These are phyloP conservation scores for Paralvinella palmiformis DNA, from an alignment of 1,140 invertebrate genomes.

Conservation along the genomic window DNA sequence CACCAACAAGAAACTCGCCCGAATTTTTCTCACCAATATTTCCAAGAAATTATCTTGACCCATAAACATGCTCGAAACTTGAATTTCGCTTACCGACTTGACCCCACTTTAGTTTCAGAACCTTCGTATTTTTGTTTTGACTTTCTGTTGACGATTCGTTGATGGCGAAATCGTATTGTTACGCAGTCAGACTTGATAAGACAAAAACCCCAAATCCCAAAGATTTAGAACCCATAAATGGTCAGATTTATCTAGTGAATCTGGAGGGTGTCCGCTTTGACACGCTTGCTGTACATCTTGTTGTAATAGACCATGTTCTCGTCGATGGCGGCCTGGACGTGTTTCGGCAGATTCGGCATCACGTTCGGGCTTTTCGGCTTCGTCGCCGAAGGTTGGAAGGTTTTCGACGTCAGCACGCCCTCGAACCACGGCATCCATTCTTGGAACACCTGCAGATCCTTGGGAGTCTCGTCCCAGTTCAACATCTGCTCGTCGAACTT, in stretches of 20 bases:
- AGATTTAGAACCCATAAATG: too few relatives aligned
- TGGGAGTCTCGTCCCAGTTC: constrained; percentile 23
- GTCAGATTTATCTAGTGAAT: constrained; percentile 11
- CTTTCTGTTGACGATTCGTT: too few relatives aligned
- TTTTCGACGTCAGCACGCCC: constrained; percentile 22
- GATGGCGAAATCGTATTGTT: too few relatives aligned
- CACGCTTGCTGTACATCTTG: constrained; percentile 18
- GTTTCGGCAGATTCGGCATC: constrained; percentile 20
- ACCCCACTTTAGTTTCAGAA: too few relatives aligned
- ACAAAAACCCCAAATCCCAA: too few relatives aligned
- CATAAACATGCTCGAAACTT: too few relatives aligned
- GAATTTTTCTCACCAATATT: too few relatives aligned
- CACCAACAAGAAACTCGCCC: too few relatives aligned
- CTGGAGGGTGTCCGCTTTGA: constrained; percentile 13
- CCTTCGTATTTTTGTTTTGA: too few relatives aligned
- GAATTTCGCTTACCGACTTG: too few relatives aligned
- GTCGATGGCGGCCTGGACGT: constrained; percentile 20
- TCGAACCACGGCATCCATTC: constrained; percentile 28
- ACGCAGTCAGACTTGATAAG: too few relatives aligned
- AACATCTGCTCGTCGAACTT: constrained; percentile 22
- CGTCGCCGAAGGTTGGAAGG: constrained; percentile 22
- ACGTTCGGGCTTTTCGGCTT: constrained; percentile 20
- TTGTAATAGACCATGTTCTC: constrained; percentile 23
- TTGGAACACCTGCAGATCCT: constrained; percentile 20
- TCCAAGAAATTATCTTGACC: too few relatives aligned